These are phyloP conservation scores for Carapus acus DNA, from an alignment of 2,797 vertebrate species.

Conservation along the genomic window DNA sequence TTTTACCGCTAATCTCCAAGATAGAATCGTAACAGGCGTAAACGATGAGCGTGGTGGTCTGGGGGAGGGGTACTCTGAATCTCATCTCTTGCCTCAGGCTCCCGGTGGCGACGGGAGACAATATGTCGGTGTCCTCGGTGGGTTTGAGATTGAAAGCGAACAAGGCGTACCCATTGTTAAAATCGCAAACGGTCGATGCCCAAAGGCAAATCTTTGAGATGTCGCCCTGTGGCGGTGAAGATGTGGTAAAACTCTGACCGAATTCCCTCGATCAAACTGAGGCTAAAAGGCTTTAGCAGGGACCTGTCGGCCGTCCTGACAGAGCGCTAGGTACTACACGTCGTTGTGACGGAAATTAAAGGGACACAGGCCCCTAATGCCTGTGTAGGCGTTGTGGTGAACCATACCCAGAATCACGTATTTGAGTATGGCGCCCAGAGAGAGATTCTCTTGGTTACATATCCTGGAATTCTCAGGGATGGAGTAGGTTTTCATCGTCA, in stretches of 20 bases:
- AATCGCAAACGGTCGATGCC: not conserved
- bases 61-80: not conserved
- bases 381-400: not conserved
- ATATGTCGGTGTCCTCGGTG: fast-evolving
- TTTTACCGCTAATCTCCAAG: constrained; percentile 5
- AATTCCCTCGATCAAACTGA: fast-evolving
- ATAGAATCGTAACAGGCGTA: constrained; percentile 8
- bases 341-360: not conserved
- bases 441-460: constrained; percentile 12
- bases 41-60: not conserved
- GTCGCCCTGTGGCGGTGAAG: not conserved
- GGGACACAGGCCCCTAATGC: fast-evolving
- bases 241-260: constrained; percentile 8
- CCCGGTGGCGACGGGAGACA: not conserved
- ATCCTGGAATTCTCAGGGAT: constrained; percentile 6
- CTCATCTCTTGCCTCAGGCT: constrained; percentile 10
- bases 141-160: constrained; percentile 8
- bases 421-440: not conserved
- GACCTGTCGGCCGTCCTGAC: not conserved
- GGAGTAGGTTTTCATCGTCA: constrained; percentile 8
- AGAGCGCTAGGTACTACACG: not conserved
- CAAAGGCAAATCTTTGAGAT: constrained; percentile 10
- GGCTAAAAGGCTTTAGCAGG: not conserved
- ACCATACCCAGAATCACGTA: not conserved
- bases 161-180: not conserved